phyloP scores from a whole-genome alignment of 2,113 vertebrate species.

The Melozone crissalis region DNA sequence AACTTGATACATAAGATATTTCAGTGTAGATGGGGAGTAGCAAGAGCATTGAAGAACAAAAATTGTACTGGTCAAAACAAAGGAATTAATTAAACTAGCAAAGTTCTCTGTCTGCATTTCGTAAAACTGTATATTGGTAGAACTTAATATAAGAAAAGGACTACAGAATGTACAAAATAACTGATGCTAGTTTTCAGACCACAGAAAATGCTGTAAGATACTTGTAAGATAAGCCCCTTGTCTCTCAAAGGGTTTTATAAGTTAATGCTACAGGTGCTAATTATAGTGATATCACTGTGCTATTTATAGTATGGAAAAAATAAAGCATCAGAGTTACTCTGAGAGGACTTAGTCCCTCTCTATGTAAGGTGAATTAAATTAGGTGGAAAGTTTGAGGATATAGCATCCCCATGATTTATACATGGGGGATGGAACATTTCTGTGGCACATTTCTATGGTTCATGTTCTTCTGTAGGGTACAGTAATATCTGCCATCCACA shows the following conservation, averaged over 20 bases:
- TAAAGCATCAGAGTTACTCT: neutral
- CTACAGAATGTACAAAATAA: neutral
- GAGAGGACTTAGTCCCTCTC: neutral
- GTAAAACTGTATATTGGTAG: neutral
- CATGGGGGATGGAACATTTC: neutral
- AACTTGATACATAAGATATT: neutral
- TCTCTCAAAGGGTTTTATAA: neutral
- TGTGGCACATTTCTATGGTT: neutral
- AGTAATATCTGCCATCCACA: neutral
- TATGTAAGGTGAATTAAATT: neutral
- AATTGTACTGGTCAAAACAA: neutral
- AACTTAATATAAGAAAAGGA: neutral
- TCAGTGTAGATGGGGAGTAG: neutral
- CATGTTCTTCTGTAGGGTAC: neutral
- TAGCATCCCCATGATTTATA: neutral
- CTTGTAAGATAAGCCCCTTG: neutral
- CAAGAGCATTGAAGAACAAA: neutral
- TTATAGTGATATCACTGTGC: neutral
- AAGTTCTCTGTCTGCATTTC: neutral
- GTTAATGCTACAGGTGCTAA: neutral
- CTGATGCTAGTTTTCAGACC: neutral
- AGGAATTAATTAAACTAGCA: neutral
- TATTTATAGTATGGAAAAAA: neutral
- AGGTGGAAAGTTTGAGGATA: neutral
- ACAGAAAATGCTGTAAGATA: neutral